Base-by-base conservation (phyloP, 2,888 invertebrate genomes). In the Amphiduros pacificus region DNA sequence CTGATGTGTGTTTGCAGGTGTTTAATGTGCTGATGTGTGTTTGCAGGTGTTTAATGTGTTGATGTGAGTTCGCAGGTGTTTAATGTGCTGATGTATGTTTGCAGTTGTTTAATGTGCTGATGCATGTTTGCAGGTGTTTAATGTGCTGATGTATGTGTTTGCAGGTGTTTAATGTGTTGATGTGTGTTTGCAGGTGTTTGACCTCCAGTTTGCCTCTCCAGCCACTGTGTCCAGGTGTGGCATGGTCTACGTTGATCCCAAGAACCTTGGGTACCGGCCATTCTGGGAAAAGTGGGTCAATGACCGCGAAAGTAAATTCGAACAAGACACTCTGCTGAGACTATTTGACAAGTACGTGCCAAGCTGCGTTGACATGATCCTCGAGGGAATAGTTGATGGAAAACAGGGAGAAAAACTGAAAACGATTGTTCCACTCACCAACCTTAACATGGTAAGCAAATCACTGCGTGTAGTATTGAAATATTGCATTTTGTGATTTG, bases 201-300 rank as follows among this genome's bases (percentile, higher is more conserved):
- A 94, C 82, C 85, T 95, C 65, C 89, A 90, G 80, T 93, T 90
- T 74, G 94, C 94, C 0, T 94, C 94, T 0, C 95, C 95, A 0
- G 94, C 94, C 0, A 94, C 93, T 0, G 92, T 95, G 2, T 94
- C 94, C 0, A 86, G 94, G 59, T 93, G 93, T 9, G 94, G 94
- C 32, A 94, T 95, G 93, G 93, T 95, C 11, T 95, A 89, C 74
- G 93, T 95, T 0, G 94, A 94, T 76, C 93, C 94, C 0, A 93
- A 93, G 83, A 93, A 93, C 82, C 85, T 95, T 65, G 92, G 93
- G 0, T 93, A 89, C 75, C 86, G 88, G 62, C 94, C 94, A 0
- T 94, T 88, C 82, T 94, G 94, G 93, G 87, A 91, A 61, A 88
- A 90, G 73, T 95, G 94, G 93, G 82, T 62, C 76, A 86, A 74